Conservation (phyloP, 2,113 vertebrate genomes). For the Anoplopoma fimbria region DNA sequence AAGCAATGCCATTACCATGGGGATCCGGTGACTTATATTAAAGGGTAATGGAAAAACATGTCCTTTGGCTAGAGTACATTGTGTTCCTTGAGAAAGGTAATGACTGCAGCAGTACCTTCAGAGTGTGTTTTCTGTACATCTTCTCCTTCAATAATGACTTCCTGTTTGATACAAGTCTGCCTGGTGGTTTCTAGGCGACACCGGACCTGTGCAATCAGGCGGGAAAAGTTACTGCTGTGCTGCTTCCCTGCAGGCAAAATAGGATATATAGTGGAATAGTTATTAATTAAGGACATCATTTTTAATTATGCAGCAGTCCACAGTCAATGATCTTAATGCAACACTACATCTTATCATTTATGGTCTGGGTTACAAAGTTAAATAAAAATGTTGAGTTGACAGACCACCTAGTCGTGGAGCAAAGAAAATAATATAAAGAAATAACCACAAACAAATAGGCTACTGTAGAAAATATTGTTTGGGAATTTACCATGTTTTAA, state of each 20-base stretch:
- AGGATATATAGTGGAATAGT: neutral
- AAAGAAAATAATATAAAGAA: neutral
- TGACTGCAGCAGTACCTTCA: conserved; percentile 66
- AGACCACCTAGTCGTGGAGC: neutral
- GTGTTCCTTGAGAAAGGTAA: neutral
- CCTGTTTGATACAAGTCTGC: conserved; percentile 58
- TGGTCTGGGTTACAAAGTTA: neutral
- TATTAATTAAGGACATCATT: neutral
- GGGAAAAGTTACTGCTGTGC: conserved; percentile 89
- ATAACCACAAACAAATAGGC: neutral
- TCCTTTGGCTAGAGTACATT: neutral
- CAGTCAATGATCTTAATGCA: neutral
- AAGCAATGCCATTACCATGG: neutral
- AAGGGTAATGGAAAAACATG: neutral
- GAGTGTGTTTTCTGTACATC: conserved; percentile 4
- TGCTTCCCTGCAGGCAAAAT: conserved; percentile 86
- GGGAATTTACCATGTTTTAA: neutral
- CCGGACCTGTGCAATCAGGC: conserved; percentile 89
- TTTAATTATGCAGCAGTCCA: neutral
- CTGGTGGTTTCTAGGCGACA: conserved; percentile 81
- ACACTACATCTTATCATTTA: neutral
- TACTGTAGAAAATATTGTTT: neutral
- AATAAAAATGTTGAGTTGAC: neutral
- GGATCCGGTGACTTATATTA: neutral
- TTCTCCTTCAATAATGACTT: conserved; percentile 42